These are phyloP conservation scores for Seira sanloemensis DNA, from an alignment of 2,888 invertebrate species.

Conservation along the genomic window DNA sequence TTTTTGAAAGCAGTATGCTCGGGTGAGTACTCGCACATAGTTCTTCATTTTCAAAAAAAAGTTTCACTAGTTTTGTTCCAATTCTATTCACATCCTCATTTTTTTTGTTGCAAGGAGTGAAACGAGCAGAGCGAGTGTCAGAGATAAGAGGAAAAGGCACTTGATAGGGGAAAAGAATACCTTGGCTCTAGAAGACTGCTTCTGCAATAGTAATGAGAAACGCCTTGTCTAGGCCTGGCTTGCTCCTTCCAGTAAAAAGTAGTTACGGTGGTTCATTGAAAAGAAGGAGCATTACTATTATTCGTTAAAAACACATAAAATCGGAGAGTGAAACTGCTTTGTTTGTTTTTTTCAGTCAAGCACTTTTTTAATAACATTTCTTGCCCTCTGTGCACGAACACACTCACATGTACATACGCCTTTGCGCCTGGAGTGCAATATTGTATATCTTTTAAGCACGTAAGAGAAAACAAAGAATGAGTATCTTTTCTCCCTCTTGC, in stretches of 20 bases:
- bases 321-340: not conserved
- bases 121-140: not conserved
- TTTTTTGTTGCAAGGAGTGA: not conserved
- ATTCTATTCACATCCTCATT: not conserved
- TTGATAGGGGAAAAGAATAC: not conserved
- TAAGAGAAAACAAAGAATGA: not conserved
- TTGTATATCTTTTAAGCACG: not conserved
- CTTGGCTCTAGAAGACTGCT: not conserved
- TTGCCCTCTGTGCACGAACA: not conserved
- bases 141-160: not conserved
- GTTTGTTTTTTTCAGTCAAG: constrained; percentile 11
- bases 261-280: not conserved
- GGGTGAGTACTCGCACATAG: not conserved
- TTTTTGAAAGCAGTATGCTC: not conserved
- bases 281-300: not conserved
- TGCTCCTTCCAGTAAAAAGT: not conserved
- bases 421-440: not conserved
- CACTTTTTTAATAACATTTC: constrained; percentile 1
- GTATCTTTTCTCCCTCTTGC: not conserved
- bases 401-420: not conserved
- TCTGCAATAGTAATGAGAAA: not conserved
- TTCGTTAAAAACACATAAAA: constrained; percentile 7
- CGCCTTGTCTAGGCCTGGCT: not conserved
- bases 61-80: not conserved
- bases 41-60: not conserved